Evolutionary conservation across 2,888 invertebrate species (phyloP), one percentile per base, ranked within the genome.

Genomic region (Dynastes grantii): DNA sequence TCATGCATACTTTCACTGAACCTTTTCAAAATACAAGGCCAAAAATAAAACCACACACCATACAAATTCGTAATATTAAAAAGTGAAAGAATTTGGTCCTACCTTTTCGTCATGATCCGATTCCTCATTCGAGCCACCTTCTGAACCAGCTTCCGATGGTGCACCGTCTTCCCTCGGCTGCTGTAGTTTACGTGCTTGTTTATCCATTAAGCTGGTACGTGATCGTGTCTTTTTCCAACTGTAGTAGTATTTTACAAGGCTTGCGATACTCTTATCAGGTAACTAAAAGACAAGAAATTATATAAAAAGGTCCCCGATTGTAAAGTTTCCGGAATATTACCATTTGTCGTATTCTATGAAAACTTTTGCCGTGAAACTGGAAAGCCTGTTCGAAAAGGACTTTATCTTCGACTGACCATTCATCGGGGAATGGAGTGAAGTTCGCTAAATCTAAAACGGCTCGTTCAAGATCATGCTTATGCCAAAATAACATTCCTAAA

Each of bases 361-460:
- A 99, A 89, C 97, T 97, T 91, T 99, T 99, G 70, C 98, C 98
- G 89, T 98, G 98, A 88, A 98, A 98, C 87, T 97, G 97, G 89
- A 98, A 98, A 53, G 98, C 98, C 89, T 98, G 98, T 87, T 99
- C 98, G 90, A 99, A 99, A 13, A 98, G 90, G 70, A 98, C 98
- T 90, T 98, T 98, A 87, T 99, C 99, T 89, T 99, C 98, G 0
- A 97, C 95, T 2, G 98, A 97, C 98, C 98, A 99, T 87, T 98
- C 98, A 89, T 98, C 98, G 13, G 98, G 98, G 85, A 98, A 97
- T 0, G 98, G 98, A 79, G 97, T 97, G 88, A 98, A 99, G 89
- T 98, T 98, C 1, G 98, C 96, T 84, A 99, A 91, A 88, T 98
- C 98, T 88, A 96, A 91, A 27, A 98, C 94, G 8, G 98, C 98